Evolutionary conservation across 2,888 invertebrate species (phyloP).

Genomic region (Plebejus anna): DNA sequence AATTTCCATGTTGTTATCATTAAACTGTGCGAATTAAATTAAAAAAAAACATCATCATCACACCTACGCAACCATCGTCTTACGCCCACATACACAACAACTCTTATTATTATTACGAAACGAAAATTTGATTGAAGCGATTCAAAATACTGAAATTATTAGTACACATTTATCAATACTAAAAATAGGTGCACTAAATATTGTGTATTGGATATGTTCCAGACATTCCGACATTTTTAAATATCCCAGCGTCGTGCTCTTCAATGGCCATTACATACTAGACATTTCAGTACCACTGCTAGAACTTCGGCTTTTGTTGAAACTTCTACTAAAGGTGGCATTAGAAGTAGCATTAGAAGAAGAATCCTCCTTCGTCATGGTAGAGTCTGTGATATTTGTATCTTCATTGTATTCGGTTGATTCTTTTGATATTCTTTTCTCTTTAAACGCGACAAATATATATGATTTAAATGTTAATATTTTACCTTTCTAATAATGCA

Average conservation of each 20-base stretch:
- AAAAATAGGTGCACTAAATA: constrained; percentile 29
- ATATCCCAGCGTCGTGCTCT: constrained; percentile 7
- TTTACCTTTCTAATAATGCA: too few relatives aligned
- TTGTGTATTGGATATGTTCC: constrained; percentile 25
- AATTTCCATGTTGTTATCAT: constrained; percentile 30
- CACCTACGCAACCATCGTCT: background rate
- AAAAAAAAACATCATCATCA: background rate
- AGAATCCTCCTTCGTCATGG: background rate
- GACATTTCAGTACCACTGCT: background rate
- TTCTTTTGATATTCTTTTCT: background rate
- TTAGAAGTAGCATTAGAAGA: background rate
- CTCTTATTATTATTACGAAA: background rate
- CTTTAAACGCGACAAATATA: background rate
- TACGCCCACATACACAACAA: background rate
- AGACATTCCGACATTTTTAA: constrained; percentile 22
- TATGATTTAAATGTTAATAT: background rate
- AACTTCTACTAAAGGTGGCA: background rate
- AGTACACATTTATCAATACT: constrained; percentile 18
- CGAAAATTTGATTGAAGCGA: constrained; percentile 8
- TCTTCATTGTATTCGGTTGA: background rate
- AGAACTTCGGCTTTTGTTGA: background rate
- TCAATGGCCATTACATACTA: constrained; percentile 2
- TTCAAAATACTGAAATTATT: constrained; percentile 21
- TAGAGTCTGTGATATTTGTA: background rate
- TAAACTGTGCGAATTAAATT: background rate